Evolutionary conservation across 2,797 vertebrate genomes (phyloP), one percentile per base, ranked within the genome.

Genomic region (Oreonectes daqikongensis): DNA sequence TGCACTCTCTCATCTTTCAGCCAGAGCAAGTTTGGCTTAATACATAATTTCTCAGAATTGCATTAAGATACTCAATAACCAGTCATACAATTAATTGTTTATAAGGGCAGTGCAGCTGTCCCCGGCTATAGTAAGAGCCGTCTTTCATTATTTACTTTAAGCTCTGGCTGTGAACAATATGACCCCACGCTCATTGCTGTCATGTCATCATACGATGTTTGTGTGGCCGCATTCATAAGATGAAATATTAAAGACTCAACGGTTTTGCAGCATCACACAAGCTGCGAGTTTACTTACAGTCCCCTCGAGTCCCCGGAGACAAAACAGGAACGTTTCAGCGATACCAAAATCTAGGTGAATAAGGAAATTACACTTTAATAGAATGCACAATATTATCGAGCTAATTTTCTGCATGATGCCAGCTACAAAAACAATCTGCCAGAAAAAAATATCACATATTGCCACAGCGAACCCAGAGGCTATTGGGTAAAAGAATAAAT

Each of bases 51-150:
- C 79, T 72, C 46, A 78, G 75, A 78, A 84, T 84, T 81, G 83
- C 85, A 85, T 86, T 88, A 87, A 79, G 81, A 90, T 86, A 87
- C 71, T 82, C 88, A 87, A 90, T 90, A 86, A 86, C 86, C 82
- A 87, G 84, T 85, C 86, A 83, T 77, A 85, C 86, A 86, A 89
- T 92, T 86, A 92, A 93, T 91, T 84, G 86, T 92, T 90, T 88
- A 91, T 91, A 85, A 87, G 83, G 76, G 80, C 35, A 79, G 76
- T 76, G 76, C 68, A 79, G 70, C 83, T 83, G 85, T 86, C 85
- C 84, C 81, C n/a, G 83, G 85, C 84, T 81, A 86, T 82, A 84
- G 88, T 90, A 89, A 93, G 78, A 92, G 88, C 86, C 65, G 79
- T 72, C 75, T 81, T 91, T 73, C 82, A 90, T 88, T 90, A 92